Percentiles rank a stretch among this genome's conserved stretches.
These are phyloP conservation scores for Aphodius sticticus DNA, from an alignment of 2,888 invertebrate species.

Conservation along the genomic window DNA sequence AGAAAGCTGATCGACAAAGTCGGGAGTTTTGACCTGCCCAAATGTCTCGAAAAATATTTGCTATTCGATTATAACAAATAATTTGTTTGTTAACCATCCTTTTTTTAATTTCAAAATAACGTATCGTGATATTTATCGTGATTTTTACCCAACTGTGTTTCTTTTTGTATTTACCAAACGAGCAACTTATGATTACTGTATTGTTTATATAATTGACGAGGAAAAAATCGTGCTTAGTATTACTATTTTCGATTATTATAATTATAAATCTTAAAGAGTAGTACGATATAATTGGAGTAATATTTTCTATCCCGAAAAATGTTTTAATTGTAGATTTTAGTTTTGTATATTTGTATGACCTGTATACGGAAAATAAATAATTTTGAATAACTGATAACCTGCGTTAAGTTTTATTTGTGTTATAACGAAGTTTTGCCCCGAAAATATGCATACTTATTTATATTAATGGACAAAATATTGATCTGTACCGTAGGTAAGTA, in stretches of 20 bases:
- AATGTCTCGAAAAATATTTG: slow-evolving; percentile 71
- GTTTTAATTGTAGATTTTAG: background rate
- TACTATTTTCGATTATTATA: too few relatives aligned
- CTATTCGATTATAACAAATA: slow-evolving; percentile 67
- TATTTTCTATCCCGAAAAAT: background rate
- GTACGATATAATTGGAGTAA: background rate
- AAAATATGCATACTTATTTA: too few relatives aligned
- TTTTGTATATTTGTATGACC: slow-evolving; percentile 4
- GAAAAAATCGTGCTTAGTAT: too few relatives aligned
- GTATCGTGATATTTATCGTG: background rate
- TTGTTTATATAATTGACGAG: too few relatives aligned
- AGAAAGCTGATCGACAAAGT: slow-evolving; percentile 66
- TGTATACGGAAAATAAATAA: background rate
- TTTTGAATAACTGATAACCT: background rate
- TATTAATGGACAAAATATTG: too few relatives aligned
- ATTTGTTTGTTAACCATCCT: too few relatives aligned
- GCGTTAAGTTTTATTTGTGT: too few relatives aligned
- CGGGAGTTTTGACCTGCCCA: slow-evolving; percentile 70
- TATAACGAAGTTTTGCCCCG: too few relatives aligned
- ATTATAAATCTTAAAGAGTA: too few relatives aligned
- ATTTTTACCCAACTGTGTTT: background rate
- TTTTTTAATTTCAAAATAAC: background rate
- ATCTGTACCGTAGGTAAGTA: too few relatives aligned
- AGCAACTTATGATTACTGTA: too few relatives aligned
- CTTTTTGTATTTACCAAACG: background rate